These are phyloP conservation scores for Gila robusta DNA, from an alignment of 2,797 vertebrate species.

Conservation along the genomic window DNA sequence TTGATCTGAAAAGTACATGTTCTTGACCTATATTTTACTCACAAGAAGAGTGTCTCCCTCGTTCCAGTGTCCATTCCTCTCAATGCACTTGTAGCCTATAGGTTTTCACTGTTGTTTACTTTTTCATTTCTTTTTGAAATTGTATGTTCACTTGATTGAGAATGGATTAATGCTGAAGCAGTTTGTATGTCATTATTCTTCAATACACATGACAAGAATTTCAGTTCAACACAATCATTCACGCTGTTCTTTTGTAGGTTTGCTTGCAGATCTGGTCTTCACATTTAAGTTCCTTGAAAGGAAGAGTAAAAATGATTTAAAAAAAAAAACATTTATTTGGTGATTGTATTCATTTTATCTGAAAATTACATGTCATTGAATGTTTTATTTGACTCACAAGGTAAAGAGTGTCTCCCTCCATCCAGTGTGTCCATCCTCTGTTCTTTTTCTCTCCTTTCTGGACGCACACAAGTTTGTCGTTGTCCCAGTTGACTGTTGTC, in stretches of 20 bases:
- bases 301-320: neutral
- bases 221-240: slow-evolving; percentile 35
- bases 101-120: neutral
- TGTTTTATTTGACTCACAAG: slow-evolving; percentile 77
- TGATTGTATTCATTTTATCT: neutral
- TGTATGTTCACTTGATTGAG: neutral
- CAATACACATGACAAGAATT: neutral
- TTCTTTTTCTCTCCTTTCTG: slow-evolving; percentile 88
- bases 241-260: slow-evolving; percentile 72
- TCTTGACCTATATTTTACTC: neutral
- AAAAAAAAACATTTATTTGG: neutral
- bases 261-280: slow-evolving; percentile 77
- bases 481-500: slow-evolving; percentile 86
- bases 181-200: neutral
- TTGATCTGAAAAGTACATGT: neutral
- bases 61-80: neutral
- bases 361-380: neutral
- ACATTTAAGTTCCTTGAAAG: slow-evolving; percentile 75
- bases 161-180: neutral
- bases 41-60: neutral
- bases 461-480: slow-evolving; percentile 85
- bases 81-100: neutral
- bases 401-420: slow-evolving; percentile 84
- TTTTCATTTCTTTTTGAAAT: neutral
- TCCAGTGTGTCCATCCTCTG: slow-evolving; percentile 91